Evolutionary conservation across 2,888 invertebrate genomes (phyloP).

Genomic region (Philaethria dido): DNA sequence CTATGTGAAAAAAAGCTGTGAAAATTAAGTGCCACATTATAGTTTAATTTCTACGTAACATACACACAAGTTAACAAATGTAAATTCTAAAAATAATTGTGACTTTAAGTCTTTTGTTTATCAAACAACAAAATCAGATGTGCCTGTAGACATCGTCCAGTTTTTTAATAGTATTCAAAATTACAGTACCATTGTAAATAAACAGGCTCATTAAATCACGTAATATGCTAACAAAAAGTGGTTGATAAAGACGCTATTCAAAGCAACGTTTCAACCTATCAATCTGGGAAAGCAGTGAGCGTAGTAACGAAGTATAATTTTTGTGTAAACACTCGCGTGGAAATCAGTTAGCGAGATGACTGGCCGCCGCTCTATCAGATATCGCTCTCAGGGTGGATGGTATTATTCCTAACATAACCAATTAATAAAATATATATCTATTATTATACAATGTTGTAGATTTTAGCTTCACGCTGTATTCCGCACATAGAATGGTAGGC

Average conservation of each 20-base stretch:
- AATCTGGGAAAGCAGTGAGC: slow-evolving; percentile 51
- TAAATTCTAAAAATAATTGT: no score
- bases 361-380: slow-evolving; percentile 45
- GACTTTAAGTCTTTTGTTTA: no score
- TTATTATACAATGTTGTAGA: not conserved
- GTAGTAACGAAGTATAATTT: slow-evolving; percentile 66
- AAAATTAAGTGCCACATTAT: no score
- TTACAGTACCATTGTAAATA: not conserved
- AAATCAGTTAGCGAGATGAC: slow-evolving; percentile 60
- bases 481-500: no score
- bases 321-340: slow-evolving; percentile 61
- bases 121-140: not conserved
- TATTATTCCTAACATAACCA: slow-evolving; percentile 25
- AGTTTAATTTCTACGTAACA: no score
- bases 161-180: no score
- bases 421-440: not conserved
- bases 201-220: not conserved
- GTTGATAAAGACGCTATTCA: slow-evolving; percentile 20
- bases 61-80: no score
- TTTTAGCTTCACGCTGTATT: no score
- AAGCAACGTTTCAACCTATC: slow-evolving; percentile 41
- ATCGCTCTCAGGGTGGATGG: slow-evolving; percentile 36
- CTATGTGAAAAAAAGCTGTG: no score
- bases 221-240: not conserved
- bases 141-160: not conserved